phyloP scores from a whole-genome alignment of 2,888 invertebrate species.

The Axea sp. region DNA sequence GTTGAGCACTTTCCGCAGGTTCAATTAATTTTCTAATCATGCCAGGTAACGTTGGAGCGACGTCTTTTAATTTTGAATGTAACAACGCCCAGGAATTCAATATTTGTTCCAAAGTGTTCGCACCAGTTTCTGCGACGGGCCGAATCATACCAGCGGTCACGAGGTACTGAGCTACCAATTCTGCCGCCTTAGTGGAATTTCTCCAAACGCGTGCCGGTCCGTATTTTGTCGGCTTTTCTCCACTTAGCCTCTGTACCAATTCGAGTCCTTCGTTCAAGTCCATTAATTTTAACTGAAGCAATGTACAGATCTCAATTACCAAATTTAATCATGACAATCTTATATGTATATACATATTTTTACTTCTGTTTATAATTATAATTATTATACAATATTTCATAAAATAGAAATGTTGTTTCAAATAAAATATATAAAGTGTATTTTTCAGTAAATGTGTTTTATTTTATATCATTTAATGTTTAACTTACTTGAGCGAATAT shows the following conservation, averaged over 20 bases:
- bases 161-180: slow-evolving; percentile 81
- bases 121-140: slow-evolving; percentile 77
- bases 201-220: slow-evolving; percentile 82
- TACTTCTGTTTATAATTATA: too few species aligned
- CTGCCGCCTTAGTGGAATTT: slow-evolving; percentile 81
- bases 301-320: too few species aligned
- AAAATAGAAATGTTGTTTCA: too few species aligned
- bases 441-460: too few species aligned
- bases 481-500: slow-evolving; percentile 80
- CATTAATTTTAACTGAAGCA: slow-evolving; percentile 81
- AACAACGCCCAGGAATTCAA: slow-evolving; percentile 76
- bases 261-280: slow-evolving; percentile 81
- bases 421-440: too few species aligned
- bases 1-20: slow-evolving; percentile 84
- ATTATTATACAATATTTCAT: too few species aligned
- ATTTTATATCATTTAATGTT: too few species aligned
- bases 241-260: slow-evolving; percentile 80
- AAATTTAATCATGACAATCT: too few species aligned
- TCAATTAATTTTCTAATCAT: slow-evolving; percentile 79
- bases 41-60: slow-evolving; percentile 73
- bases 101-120: slow-evolving; percentile 75
- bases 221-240: slow-evolving; percentile 78
- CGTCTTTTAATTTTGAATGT: slow-evolving; percentile 75
- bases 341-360: too few species aligned
- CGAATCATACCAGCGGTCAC: slow-evolving; percentile 81